A percentile compares a stretch with the other conserved stretches of the same genome.
Conservation (phyloP, 2,113 vertebrate species). For the Rhegmatorhina hoffmannsi region DNA sequence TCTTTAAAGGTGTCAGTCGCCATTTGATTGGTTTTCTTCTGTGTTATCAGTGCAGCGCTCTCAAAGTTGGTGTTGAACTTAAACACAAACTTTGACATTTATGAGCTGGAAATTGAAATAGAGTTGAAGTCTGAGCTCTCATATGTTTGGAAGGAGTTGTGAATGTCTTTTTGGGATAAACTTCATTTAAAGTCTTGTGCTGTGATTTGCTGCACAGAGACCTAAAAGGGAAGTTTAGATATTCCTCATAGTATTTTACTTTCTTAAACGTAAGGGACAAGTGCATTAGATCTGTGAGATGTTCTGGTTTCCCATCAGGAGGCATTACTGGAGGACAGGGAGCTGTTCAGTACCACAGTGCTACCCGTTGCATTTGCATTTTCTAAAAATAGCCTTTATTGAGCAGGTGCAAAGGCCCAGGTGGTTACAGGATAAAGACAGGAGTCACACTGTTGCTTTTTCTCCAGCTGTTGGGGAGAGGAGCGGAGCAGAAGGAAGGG, state of each 20-base stretch:
- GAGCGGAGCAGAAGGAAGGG: neutral
- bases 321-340: neutral
- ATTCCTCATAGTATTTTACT: neutral
- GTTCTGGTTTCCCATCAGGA: fast-evolving
- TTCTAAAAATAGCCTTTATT: neutral
- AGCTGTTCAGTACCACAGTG: neutral
- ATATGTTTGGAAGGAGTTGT: neutral
- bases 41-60: neutral
- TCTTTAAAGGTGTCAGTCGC: neutral
- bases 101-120: neutral
- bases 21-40: neutral
- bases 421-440: fast-evolving
- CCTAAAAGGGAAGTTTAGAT: neutral
- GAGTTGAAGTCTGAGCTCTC: neutral
- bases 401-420: neutral
- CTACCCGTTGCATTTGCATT: neutral
- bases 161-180: neutral
- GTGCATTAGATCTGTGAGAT: fast-evolving
- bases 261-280: neutral
- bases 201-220: neutral
- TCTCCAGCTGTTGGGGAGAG: neutral
- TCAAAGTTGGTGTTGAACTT: neutral
- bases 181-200: neutral
- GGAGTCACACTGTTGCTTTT: neutral
- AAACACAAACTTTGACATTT: neutral